phyloP scores from a whole-genome alignment of 2,888 invertebrate species.

The Hipparchia sbordonii region DNA sequence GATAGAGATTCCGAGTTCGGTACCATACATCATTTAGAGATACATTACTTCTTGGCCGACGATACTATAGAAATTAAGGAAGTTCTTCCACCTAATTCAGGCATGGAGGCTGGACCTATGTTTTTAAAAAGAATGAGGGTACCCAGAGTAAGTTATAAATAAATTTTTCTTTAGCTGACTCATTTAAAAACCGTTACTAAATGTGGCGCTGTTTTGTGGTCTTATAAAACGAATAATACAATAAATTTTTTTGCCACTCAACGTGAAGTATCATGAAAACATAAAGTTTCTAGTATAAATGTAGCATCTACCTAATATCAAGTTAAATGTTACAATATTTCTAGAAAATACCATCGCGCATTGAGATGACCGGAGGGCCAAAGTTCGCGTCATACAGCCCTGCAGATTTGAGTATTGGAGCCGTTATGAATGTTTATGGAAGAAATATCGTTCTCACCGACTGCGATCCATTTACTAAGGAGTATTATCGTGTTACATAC shows the following conservation, averaged over 20 bases:
- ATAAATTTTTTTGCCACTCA: too few species aligned
- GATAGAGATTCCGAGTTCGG: constrained; percentile 91
- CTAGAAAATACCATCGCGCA: constrained; percentile 66
- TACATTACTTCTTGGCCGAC: constrained; percentile 93
- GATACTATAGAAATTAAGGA: constrained; percentile 95
- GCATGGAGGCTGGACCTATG: constrained; percentile 87
- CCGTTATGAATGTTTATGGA: constrained; percentile 91
- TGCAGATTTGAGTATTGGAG: constrained; percentile 91
- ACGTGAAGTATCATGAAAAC: too few species aligned
- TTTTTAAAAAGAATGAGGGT: constrained; percentile 90
- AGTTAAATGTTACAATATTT: constrained; percentile 27
- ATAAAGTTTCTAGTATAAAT: too few species aligned
- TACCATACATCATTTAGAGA: constrained; percentile 88
- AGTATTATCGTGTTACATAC: constrained; percentile 89
- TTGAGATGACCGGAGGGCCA: constrained; percentile 74
- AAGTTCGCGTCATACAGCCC: constrained; percentile 83
- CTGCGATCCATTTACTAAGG: constrained; percentile 93
- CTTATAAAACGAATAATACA: too few species aligned
- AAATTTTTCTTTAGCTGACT: neutral
- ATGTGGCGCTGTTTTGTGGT: too few species aligned
- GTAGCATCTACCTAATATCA: too few species aligned
- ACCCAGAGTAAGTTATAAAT: constrained; percentile 85
- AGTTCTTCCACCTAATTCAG: constrained; percentile 85
- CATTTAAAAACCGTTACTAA: too few species aligned
- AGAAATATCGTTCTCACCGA: constrained; percentile 90